A percentile compares a stretch with the other conserved stretches of the same genome.
phyloP scores from a whole-genome alignment of 2,797 vertebrate species.

The Prionace glauca region DNA sequence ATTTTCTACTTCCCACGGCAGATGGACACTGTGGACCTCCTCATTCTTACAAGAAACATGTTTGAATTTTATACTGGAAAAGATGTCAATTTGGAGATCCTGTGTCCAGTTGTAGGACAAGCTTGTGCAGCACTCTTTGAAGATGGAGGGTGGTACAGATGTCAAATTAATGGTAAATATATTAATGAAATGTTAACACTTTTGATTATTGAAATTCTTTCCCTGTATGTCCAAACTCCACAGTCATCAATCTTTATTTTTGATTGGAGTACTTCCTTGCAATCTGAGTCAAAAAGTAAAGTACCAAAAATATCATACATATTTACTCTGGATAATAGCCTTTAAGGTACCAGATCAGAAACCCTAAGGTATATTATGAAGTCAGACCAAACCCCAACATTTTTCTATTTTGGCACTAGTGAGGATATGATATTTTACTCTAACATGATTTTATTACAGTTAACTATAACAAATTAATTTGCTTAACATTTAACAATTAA shows the following conservation, averaged over 20 bases:
- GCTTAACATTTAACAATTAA: too few species aligned
- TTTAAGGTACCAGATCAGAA: too few species aligned
- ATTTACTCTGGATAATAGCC: neutral
- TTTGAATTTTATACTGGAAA: slow-evolving; percentile 52
- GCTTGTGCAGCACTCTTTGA: slow-evolving; percentile 59
- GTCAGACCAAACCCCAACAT: too few species aligned
- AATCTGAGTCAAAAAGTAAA: neutral
- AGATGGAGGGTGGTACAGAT: slow-evolving; percentile 63
- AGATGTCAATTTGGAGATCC: slow-evolving; percentile 49
- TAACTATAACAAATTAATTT: too few species aligned
- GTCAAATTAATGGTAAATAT: slow-evolving; percentile 57
- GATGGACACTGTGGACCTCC: slow-evolving; percentile 51
- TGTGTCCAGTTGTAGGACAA: slow-evolving; percentile 56
- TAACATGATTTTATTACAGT: too few species aligned
- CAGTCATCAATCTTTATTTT: neutral
- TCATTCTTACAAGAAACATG: slow-evolving; percentile 49
- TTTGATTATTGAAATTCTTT: neutral
- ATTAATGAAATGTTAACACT: neutral
- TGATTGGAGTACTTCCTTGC: neutral
- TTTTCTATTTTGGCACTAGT: too few species aligned
- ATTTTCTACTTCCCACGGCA: slow-evolving; percentile 46
- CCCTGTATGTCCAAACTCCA: neutral
- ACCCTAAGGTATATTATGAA: too few species aligned
- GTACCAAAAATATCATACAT: neutral
- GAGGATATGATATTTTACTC: too few species aligned